Base-by-base conservation (phyloP, 2,888 invertebrate species). In the Urechis unicinctus region DNA sequence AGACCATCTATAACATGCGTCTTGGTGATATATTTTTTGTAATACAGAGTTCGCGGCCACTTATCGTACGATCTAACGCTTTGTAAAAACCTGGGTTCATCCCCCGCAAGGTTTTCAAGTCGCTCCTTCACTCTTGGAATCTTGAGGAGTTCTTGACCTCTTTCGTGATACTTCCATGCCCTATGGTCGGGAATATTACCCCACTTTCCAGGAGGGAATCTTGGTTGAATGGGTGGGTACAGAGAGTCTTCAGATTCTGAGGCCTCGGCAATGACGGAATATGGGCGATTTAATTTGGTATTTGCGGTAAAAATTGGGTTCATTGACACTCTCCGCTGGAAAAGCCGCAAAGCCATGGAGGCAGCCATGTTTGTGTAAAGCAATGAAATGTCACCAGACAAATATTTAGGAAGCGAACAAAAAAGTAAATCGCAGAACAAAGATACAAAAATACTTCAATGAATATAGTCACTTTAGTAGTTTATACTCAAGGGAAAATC, bases 1-100 rank as follows among this genome's bases (percentile, higher is more conserved):
- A 89, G 79, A 25, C 81, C 74, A 41, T 83, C 79, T 3, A 85
- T 81, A 31, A 89, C 80, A 71, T 88, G 84, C 3, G 89, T 92
- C 74, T 86, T 84, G 3, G 94, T 94, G 55, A 86, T 83, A 72
- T 86, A 85, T 69, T 90, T 87, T 43, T 85, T 82, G 53, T 88
- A 79, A 0, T 84, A 82, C 71, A 90, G 75, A 47, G 84, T 52
- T 29, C 58, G 54, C 17, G 69, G 66, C 17, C 58, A 53, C 6
- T 29, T 29, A 55, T 61, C 52, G 21, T 55, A 50, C 29, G 52
- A 30, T 9, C 53, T 42, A 24, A 59, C 22, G 21, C 45, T 22
- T 50, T 51, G 56, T 50, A 58, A 56, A n/a, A 46, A 9, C 25
- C 42, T 54, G 24, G 43, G 21, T 42, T 26, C 41, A 21, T 55